These are phyloP conservation scores for Microcebus ravelobensis DNA, from an alignment of 2,113 vertebrate genomes.

Conservation along the genomic window DNA sequence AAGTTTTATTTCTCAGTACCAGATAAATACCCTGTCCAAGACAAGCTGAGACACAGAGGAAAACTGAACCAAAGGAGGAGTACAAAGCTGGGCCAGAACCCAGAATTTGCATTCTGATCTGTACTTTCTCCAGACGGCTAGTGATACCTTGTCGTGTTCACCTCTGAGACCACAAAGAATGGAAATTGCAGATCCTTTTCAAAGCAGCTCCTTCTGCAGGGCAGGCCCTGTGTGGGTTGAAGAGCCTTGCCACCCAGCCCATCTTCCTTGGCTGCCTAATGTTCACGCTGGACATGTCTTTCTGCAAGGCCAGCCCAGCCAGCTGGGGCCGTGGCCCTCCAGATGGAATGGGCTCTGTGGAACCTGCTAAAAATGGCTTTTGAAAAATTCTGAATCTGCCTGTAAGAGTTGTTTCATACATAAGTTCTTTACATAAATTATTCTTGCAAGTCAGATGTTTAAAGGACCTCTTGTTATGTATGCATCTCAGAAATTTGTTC, in stretches of 20 bases:
- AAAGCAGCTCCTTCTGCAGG: neutral
- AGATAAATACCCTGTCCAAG: neutral
- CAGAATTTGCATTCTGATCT: no score
- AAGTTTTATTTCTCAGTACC: neutral
- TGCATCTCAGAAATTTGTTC: neutral
- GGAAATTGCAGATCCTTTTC: neutral
- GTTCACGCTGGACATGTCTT: neutral
- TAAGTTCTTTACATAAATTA: neutral
- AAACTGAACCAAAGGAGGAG: neutral
- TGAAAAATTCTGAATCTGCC: neutral
- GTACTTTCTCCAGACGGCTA: no score
- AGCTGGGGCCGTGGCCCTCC: neutral
- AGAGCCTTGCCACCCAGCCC: no score
- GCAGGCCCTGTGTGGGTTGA: neutral
- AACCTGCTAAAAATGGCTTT: neutral
- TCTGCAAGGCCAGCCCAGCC: neutral
- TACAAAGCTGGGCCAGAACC: neutral
- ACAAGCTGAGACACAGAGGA: neutral
- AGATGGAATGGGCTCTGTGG: neutral
- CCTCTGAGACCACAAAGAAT: neutral
- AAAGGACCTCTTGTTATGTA: neutral
- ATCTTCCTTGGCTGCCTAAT: accelerated
- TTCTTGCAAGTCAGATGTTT: neutral
- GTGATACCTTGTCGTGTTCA: accelerated
- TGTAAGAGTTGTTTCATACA: neutral